These are phyloP conservation scores for Bambusicola thoracicus DNA, from an alignment of 2,113 vertebrate species.

Conservation along the genomic window DNA sequence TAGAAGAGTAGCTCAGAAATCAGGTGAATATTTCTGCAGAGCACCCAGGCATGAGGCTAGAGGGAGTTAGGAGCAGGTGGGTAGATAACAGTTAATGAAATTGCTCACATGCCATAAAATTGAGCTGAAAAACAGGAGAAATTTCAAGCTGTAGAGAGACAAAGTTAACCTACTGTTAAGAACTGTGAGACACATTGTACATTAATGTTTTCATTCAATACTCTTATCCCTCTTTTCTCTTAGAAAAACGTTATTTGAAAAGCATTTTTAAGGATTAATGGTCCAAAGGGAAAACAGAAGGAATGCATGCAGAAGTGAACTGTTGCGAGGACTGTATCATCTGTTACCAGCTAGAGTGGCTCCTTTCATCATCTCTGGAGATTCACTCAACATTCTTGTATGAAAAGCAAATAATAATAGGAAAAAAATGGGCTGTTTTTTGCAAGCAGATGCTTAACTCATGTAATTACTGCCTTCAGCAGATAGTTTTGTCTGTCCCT, in stretches of 20 bases:
- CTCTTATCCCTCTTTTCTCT: neutral
- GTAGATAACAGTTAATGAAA: neutral
- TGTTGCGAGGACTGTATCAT: neutral
- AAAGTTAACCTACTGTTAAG: neutral
- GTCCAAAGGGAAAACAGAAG: neutral
- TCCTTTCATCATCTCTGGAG: neutral
- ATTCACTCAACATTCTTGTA: neutral
- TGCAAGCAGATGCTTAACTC: conserved; percentile 1
- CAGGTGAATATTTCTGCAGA: neutral
- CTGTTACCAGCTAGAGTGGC: neutral
- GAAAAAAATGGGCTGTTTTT: neutral
- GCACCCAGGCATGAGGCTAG: neutral
- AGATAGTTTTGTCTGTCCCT: neutral
- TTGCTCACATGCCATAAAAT: neutral
- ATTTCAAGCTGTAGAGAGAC: neutral
- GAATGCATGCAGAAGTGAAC: neutral
- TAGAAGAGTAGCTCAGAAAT: neutral
- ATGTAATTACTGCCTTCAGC: neutral
- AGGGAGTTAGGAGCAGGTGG: neutral
- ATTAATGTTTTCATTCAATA: neutral
- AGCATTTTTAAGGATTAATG: neutral
- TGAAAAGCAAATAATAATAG: neutral
- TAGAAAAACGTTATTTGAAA: neutral
- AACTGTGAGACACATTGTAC: neutral
- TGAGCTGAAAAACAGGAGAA: neutral